Evolutionary conservation across 2,113 vertebrate genomes (phyloP).

Genomic region (Parotia lawesii): DNA sequence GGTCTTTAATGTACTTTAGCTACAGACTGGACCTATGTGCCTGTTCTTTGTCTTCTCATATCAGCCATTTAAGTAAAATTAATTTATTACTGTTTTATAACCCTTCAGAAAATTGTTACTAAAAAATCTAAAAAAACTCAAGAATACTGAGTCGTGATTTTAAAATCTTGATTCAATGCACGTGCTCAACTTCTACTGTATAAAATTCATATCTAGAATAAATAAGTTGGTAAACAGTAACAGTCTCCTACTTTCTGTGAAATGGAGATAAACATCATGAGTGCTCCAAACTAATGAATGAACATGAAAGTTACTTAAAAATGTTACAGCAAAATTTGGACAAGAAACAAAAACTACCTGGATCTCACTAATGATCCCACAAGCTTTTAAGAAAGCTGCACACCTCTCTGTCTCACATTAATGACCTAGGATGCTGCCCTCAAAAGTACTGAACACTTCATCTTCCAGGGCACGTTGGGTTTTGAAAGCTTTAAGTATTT

Average conservation of each 20-base stretch:
- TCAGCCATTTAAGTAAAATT: neutral
- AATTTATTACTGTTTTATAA: neutral
- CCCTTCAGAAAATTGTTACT: neutral
- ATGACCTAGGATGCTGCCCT: neutral
- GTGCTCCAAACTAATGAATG: neutral
- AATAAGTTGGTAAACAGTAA: neutral
- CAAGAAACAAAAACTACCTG: neutral
- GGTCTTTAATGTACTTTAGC: neutral
- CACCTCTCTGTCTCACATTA: neutral
- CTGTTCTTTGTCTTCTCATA: neutral
- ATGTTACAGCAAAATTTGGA: neutral
- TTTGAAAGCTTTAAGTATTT: neutral
- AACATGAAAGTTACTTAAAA: neutral
- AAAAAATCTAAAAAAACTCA: neutral
- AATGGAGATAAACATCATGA: neutral
- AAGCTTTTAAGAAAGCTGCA: neutral
- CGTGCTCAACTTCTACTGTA: neutral
- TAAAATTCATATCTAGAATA: neutral
- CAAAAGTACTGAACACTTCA: neutral
- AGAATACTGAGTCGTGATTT: neutral
- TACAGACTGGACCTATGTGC: neutral
- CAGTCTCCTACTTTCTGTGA: neutral
- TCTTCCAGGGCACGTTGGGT: neutral
- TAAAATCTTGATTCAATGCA: neutral
- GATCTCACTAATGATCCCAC: neutral